A percentile compares a stretch with the other conserved stretches of the same genome.
phyloP scores from a whole-genome alignment of 2,888 invertebrate species.

The Plemyria rubiginata region DNA sequence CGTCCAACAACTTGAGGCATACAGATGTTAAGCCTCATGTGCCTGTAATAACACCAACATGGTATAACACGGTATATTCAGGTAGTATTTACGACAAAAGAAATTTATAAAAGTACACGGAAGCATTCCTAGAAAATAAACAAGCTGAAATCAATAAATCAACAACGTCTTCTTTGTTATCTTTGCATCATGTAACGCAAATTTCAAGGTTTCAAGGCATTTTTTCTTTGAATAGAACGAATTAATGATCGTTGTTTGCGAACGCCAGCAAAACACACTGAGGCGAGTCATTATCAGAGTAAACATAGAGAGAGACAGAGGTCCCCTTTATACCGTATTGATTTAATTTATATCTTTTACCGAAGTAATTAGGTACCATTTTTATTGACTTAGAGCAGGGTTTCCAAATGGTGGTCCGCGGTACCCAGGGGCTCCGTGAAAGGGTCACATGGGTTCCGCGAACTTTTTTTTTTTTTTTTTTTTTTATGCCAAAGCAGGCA shows the following conservation, averaged over 20 bases:
- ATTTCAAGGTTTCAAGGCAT: conserved; percentile 40
- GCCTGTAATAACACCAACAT: too few relatives aligned
- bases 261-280: conserved; percentile 30
- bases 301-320: too few relatives aligned
- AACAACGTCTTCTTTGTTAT: conserved; percentile 35
- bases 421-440: too few relatives aligned
- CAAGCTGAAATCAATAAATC: conserved; percentile 38
- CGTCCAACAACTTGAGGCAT: too few relatives aligned
- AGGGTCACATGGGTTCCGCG: too few relatives aligned
- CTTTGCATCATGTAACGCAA: conserved; percentile 28
- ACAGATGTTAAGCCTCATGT: too few relatives aligned
- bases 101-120: conserved; percentile 4
- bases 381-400: too few relatives aligned
- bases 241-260: conserved; percentile 41
- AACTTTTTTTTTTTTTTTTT: too few relatives aligned
- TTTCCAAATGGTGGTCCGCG: too few relatives aligned
- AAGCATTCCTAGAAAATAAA: conserved; percentile 18
- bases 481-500: too few relatives aligned
- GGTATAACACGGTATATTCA: background rate
- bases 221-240: conserved; percentile 33
- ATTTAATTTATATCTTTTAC: conserved; percentile 9
- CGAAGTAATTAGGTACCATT: background rate
- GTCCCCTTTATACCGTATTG: conserved; percentile 24
- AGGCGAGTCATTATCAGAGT: conserved; percentile 33
- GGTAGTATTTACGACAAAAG: background rate